Evolutionary conservation across 35 echinoderm and acorn worm species (phyloP), one percentile per base, ranked within the genome.

Genomic region (Acanthaster planci): DNA sequence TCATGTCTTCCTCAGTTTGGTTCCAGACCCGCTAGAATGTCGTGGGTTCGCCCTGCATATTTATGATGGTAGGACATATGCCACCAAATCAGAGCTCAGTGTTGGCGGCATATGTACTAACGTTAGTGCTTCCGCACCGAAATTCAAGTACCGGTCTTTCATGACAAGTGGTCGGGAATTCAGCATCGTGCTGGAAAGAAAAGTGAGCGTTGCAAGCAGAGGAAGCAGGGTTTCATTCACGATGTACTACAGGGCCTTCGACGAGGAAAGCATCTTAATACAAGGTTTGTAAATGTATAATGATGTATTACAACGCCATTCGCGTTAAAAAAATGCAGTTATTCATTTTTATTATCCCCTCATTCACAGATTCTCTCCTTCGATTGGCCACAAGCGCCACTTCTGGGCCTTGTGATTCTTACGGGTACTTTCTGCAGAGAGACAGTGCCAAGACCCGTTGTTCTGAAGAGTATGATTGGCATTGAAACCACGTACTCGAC

Each of bases 111-210:
- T 72, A 31, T 72, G 64, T 29, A 72, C 64, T 26, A 72, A 72
- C 64, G 34, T 1, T 29, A 72, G 34, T 72, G 23, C 18, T 9
- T 72, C 64, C 64, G 64, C 14, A 27, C 64, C 64, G 3, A 26
- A 72, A 14, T 72, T 34, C 64, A 21, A 72, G 34, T 72, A 31
- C 64, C 64, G 64, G 64, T 72, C 64, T 72, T 72, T 72, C 64
- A 72, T 72, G 64, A 72, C 64, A 34, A 72, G 64, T 72, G 64
- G 64, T 12, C 64, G 64, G 64, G 64, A 72, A 9, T 72, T 72
- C 34, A 72, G 64, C 30, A 72, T 72, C 10, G 64, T 72, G 18
- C 64, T 72, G 18, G 64, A 72, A 34, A 72, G 34, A 26, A 72
- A 72, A 29, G 30, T 19, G 64, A 0, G 29, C 8, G 64, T 23